These are phyloP conservation scores for Hystrix brachyura DNA, from an alignment of 2,113 vertebrate genomes.

Conservation along the genomic window DNA sequence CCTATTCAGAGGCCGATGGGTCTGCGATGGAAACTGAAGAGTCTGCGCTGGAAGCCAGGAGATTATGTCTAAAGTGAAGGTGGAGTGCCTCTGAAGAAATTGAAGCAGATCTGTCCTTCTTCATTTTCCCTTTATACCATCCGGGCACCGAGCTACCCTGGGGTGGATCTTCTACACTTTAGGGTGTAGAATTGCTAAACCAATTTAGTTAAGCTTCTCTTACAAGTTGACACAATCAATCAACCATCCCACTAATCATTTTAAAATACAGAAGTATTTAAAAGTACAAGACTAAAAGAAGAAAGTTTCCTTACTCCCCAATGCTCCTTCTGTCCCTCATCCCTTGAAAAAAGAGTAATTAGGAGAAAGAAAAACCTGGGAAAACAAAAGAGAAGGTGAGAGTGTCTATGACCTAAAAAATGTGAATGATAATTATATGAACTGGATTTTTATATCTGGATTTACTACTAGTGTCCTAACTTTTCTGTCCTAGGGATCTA, in stretches of 20 bases:
- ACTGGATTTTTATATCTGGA: neutral
- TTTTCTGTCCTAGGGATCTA: neutral
- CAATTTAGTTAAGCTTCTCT: too few species aligned
- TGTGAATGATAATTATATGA: neutral
- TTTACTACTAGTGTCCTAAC: constrained; percentile 54
- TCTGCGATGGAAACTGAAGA: too few species aligned
- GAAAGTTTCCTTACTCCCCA: neutral
- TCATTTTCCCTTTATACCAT: too few species aligned
- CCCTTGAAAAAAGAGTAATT: neutral
- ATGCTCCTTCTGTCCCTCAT: neutral
- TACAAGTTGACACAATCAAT: too few species aligned
- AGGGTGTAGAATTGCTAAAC: too few species aligned
- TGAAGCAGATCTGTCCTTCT: too few species aligned
- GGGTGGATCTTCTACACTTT: too few species aligned
- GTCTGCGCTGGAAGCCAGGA: too few species aligned
- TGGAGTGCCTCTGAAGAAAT: too few species aligned
- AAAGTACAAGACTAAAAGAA: neutral
- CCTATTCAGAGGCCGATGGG: too few species aligned
- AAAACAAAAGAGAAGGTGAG: neutral
- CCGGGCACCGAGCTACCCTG: too few species aligned
- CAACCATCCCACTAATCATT: neutral
- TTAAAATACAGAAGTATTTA: constrained; percentile 3
- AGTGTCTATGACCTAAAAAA: constrained; percentile 29
- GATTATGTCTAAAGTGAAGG: too few species aligned
- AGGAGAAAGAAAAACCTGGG: neutral